Percentiles rank a stretch among this genome's conserved stretches.
These are phyloP conservation scores for Porites divaricata DNA, from an alignment of 92 coral and sea anemone genomes.

Conservation along the genomic window DNA sequence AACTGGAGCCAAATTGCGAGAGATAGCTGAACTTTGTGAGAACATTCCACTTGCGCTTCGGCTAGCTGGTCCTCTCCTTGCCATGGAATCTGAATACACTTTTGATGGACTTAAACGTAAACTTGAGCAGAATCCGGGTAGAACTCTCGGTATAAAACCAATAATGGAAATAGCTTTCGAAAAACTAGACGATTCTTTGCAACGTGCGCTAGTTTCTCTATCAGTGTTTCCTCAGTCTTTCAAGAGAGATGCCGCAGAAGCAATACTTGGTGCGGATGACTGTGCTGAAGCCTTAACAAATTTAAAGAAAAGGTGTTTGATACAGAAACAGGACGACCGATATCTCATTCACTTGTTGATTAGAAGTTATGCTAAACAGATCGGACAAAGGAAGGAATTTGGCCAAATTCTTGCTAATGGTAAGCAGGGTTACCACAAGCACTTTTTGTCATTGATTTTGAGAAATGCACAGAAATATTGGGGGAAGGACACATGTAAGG, in stretches of 20 bases:
- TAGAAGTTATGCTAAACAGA: not conserved
- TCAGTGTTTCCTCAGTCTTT: constrained; percentile 43
- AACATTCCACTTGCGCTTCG: too few relatives aligned
- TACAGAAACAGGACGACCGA: not conserved
- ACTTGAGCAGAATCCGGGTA: too few relatives aligned
- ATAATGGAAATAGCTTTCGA: too few relatives aligned
- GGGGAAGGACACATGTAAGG: constrained; percentile 31
- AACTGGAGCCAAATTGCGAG: too few relatives aligned
- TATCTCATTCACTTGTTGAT: constrained; percentile 5
- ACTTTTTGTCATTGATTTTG: constrained; percentile 2
- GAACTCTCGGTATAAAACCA: too few relatives aligned
- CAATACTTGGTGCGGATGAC: constrained; percentile 15
- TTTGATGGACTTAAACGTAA: too few relatives aligned
- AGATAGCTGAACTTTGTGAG: too few relatives aligned
- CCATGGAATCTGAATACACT: too few relatives aligned
- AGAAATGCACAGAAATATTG: constrained; percentile 15
- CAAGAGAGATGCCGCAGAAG: constrained; percentile 29
- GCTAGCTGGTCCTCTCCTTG: too few relatives aligned
- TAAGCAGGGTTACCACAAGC: not conserved
- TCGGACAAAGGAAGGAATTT: not conserved
- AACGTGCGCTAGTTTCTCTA: constrained; percentile 26
- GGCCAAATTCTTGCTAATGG: not conserved
- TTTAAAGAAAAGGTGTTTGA: not conserved
- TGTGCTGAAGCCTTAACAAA: not conserved
- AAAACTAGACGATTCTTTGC: not conserved